Percentiles rank a stretch among this genome's conserved stretches.
Evolutionary conservation across 2,888 invertebrate genomes (phyloP).

Genomic region (Andrena flavipes): DNA sequence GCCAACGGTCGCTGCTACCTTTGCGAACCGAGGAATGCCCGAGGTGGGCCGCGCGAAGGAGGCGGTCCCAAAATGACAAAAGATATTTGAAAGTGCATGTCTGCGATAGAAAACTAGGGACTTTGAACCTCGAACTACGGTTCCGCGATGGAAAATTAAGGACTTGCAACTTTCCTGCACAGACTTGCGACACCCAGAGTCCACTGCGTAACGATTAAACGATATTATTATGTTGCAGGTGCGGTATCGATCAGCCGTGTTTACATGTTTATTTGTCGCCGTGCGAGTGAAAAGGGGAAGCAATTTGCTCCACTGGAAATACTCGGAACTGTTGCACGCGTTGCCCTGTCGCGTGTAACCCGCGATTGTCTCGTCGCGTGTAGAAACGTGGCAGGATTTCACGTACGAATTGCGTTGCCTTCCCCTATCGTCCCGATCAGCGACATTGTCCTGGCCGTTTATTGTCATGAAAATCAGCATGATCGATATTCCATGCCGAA

Average conservation of each 20-base stretch:
- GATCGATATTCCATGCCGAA: slow-evolving; percentile 28
- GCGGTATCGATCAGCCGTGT: not conserved
- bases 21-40: not conserved
- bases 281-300: not conserved
- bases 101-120: not conserved
- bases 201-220: not conserved
- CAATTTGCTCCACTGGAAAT: slow-evolving; percentile 17
- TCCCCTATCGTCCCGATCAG: slow-evolving; percentile 11
- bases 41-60: no score
- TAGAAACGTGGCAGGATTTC: slow-evolving; percentile 37
- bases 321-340: not conserved
- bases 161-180: not conserved
- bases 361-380: slow-evolving; percentile 5
- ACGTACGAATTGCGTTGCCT: slow-evolving; percentile 8
- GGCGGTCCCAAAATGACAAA: no score
- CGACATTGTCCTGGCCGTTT: slow-evolving; percentile 21
- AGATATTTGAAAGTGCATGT: no score
- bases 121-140: not conserved
- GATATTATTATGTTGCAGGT: not conserved
- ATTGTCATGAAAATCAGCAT: slow-evolving; percentile 68
- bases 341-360: slow-evolving; percentile 1
- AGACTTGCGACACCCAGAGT: not conserved
- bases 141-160: not conserved
- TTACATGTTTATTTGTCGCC: slow-evolving; percentile 7
- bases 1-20: not conserved